Conservation (phyloP, 2,113 vertebrate genomes). For the Dendrocopos noguchii region DNA sequence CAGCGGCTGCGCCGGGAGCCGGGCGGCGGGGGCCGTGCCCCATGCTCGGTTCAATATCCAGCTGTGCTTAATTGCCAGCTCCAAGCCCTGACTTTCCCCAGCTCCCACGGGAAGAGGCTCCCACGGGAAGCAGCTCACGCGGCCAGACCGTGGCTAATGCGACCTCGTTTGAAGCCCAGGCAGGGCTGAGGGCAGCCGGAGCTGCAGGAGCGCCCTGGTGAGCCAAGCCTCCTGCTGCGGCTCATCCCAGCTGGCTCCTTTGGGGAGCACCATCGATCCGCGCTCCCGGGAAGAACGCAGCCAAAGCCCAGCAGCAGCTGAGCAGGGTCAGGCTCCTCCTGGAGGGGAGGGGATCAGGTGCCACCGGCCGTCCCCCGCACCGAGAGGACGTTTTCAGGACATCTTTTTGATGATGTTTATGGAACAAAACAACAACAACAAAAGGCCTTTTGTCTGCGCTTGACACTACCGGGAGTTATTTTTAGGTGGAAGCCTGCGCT, state of each 20-base stretch:
- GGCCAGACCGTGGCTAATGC: background rate
- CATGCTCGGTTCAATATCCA: rapidly evolving
- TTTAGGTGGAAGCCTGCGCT: slow-evolving; percentile 5
- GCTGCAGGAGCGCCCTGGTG: rapidly evolving
- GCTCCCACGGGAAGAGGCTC: background rate
- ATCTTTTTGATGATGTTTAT: background rate
- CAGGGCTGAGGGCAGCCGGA: background rate
- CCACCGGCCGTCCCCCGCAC: rapidly evolving
- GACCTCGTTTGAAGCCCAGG: background rate
- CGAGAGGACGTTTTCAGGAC: background rate
- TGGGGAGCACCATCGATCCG: background rate
- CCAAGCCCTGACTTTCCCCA: rapidly evolving
- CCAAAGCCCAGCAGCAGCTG: rapidly evolving
- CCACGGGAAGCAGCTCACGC: background rate
- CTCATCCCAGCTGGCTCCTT: background rate
- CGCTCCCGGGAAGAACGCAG: rapidly evolving
- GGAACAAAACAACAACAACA: background rate
- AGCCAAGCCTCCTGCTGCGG: background rate
- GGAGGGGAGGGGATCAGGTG: background rate
- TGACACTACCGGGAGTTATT: slow-evolving; percentile 45
- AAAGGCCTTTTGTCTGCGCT: background rate
- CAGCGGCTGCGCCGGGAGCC: background rate
- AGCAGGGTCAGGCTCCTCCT: background rate
- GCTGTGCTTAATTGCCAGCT: background rate
- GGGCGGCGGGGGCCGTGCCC: rapidly evolving